Percentiles rank a stretch among this genome's conserved stretches.
phyloP scores from a whole-genome alignment of 2,113 vertebrate genomes.

The Rhinichthys klamathensis region DNA sequence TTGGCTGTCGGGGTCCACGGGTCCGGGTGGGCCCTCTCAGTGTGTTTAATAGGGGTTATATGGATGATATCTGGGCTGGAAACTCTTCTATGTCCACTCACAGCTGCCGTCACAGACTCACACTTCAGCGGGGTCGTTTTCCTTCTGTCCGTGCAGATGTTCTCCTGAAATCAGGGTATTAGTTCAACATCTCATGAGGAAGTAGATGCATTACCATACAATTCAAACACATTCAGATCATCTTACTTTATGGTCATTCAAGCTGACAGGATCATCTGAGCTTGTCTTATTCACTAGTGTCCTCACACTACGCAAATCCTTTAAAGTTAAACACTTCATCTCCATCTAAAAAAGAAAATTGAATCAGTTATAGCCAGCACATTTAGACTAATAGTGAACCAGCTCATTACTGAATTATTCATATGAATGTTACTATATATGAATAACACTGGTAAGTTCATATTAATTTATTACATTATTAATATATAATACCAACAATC shows the following conservation, averaged over 20 bases:
- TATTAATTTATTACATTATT: background rate
- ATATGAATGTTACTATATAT: background rate
- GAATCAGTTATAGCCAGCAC: background rate
- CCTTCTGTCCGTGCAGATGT: conserved; percentile 81
- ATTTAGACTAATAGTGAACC: background rate
- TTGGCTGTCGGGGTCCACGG: conserved; percentile 97
- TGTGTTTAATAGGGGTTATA: conserved; percentile 89
- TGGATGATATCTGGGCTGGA: conserved; percentile 78
- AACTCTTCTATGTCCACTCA: conserved; percentile 73
- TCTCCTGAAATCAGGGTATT: conserved; percentile 80
- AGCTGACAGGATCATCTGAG: background rate
- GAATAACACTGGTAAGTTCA: background rate
- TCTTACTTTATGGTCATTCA: conserved; percentile 33
- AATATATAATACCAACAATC: background rate
- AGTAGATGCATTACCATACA: background rate
- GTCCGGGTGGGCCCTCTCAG: conserved; percentile 82
- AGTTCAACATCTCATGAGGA: background rate
- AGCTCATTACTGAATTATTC: background rate
- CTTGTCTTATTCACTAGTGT: conserved; percentile 4
- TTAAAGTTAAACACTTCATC: conserved; percentile 36
- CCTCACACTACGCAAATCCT: conserved; percentile 12
- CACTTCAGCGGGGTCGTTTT: conserved; percentile 82
- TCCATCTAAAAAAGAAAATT: conserved; percentile 23
- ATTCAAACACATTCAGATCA: background rate
- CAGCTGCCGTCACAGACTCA: conserved; percentile 71